phyloP scores from a whole-genome alignment of 2,797 vertebrate species.

The Cottoperca gobio region DNA sequence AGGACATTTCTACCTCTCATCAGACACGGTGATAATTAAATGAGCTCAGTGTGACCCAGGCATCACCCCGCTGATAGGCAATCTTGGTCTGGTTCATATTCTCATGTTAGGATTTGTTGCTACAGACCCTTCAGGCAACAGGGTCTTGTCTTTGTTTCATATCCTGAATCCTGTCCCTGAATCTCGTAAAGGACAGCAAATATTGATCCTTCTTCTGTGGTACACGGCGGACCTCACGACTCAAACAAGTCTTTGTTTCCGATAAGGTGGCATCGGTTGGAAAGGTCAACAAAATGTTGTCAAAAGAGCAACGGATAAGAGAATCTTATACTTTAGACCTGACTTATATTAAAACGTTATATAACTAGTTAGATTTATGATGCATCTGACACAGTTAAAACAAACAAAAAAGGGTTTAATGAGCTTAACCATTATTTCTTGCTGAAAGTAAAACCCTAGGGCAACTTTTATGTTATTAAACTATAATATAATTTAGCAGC shows the following conservation, averaged over 20 bases:
- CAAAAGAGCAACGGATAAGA: slow-evolving; percentile 45
- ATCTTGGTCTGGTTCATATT: slow-evolving; percentile 22
- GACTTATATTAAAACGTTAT: slow-evolving; percentile 29
- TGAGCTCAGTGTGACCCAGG: slow-evolving; percentile 46
- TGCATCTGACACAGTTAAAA: neutral
- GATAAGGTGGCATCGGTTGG: slow-evolving; percentile 35
- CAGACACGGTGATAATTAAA: slow-evolving; percentile 21
- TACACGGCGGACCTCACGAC: slow-evolving; percentile 19
- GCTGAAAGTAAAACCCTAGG: neutral
- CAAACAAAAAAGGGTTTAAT: neutral
- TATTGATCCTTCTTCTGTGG: slow-evolving; percentile 71
- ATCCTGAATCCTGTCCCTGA: slow-evolving; percentile 70
- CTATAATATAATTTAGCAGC: neutral
- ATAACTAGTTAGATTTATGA: slow-evolving; percentile 25
- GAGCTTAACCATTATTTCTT: neutral
- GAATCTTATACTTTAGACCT: neutral
- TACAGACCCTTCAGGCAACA: slow-evolving; percentile 46
- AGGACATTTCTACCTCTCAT: slow-evolving; percentile 49
- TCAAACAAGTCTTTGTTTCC: slow-evolving; percentile 42
- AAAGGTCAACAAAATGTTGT: slow-evolving; percentile 54
- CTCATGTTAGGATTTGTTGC: slow-evolving; percentile 48
- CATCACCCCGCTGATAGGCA: slow-evolving; percentile 45
- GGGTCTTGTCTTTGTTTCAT: slow-evolving; percentile 64
- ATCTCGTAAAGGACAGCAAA: slow-evolving; percentile 72
- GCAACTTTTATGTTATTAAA: neutral